phyloP scores from a whole-genome alignment of 30 jellyfish, hydroid and myxozoan genomes.

The Pelagia noctiluca region DNA sequence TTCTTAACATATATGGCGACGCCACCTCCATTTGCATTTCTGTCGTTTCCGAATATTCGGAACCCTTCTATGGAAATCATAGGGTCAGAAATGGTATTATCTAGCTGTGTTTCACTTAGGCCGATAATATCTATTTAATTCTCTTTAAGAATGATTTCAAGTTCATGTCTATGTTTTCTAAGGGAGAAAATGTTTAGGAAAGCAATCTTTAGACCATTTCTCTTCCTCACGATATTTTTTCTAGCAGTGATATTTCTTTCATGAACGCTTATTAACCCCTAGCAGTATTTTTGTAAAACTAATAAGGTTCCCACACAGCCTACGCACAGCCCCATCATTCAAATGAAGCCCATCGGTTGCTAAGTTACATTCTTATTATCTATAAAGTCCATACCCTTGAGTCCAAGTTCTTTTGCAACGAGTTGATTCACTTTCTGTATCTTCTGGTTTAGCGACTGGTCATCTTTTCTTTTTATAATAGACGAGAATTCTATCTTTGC shows the following conservation, averaged over 20 bases:
- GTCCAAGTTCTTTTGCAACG: constrained; percentile 8
- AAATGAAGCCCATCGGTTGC: constrained; percentile 37
- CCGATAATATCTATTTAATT: constrained; percentile 32
- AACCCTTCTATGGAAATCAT: constrained; percentile 31
- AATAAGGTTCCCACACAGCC: constrained; percentile 24
- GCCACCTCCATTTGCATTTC: constrained; percentile 30
- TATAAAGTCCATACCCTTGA: constrained; percentile 39
- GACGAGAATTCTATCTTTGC: constrained; percentile 37
- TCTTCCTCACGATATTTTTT: constrained; percentile 19
- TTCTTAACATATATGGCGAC: constrained; percentile 12
- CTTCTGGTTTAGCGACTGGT: constrained; percentile 22
- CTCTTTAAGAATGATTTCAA: constrained; percentile 14
- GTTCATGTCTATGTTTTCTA: constrained; percentile 30
- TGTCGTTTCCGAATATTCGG: background rate
- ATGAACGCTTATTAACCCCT: constrained; percentile 33
- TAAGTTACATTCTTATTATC: constrained; percentile 35
- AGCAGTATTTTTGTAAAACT: constrained; percentile 31
- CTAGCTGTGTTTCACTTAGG: constrained; percentile 26
- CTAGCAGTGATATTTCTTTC: background rate
- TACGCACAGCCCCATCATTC: constrained; percentile 49
- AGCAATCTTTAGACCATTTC: constrained; percentile 33
- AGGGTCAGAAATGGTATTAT: background rate
- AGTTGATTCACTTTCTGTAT: background rate
- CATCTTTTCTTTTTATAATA: constrained; percentile 34
- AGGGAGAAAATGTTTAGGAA: constrained; percentile 30